A percentile compares a stretch with the other conserved stretches of the same genome.
Evolutionary conservation across 2,888 invertebrate species (phyloP).

Genomic region (Noctua fimbriata): DNA sequence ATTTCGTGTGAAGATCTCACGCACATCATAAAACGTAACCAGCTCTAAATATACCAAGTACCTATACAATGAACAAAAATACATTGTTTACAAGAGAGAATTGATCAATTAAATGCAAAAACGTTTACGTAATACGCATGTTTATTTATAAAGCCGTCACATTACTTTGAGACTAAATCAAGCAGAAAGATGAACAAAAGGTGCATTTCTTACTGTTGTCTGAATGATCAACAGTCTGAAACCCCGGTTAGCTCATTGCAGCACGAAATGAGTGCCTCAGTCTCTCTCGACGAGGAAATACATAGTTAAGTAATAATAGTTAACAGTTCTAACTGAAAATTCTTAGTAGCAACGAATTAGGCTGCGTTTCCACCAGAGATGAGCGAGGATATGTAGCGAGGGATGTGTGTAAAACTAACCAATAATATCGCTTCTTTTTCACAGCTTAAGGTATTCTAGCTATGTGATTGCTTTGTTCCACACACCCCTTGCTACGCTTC

Average conservation of each 20-base stretch:
- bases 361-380: too few relatives aligned
- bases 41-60: not conserved
- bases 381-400: too few relatives aligned
- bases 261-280: not conserved
- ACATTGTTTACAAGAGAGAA: slow-evolving; percentile 20
- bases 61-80: not conserved
- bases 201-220: not conserved
- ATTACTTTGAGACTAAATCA: slow-evolving; percentile 7
- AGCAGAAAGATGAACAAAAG: slow-evolving; percentile 7
- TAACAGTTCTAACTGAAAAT: not conserved
- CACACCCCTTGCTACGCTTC: too few relatives aligned
- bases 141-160: slow-evolving; percentile 32
- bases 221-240: not conserved
- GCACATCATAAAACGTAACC: not conserved
- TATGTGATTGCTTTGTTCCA: too few relatives aligned
- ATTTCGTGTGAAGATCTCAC: too few relatives aligned
- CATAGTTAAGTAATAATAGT: too few relatives aligned
- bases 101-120: slow-evolving; percentile 23
- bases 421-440: too few relatives aligned
- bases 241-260: not conserved
- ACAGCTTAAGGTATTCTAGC: too few relatives aligned
- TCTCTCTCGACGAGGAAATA: not conserved
- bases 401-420: too few relatives aligned
- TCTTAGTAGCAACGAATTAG: not conserved
- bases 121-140: slow-evolving; percentile 5